Evolutionary conservation across 1,140 invertebrate species (phyloP).

Genomic region (Eumaeus atala): DNA sequence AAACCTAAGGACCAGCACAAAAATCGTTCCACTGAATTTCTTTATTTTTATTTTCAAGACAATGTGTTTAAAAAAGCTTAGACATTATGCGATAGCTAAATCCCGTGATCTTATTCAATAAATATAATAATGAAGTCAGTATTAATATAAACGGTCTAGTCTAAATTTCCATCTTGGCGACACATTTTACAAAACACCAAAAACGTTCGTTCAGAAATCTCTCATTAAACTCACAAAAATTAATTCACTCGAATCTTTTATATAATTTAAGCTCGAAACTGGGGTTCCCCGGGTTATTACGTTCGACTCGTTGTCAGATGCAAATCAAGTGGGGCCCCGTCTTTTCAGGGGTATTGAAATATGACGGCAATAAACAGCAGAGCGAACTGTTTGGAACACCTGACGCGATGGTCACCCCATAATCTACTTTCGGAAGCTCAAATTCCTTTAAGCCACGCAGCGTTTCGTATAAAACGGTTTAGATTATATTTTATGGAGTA

Average conservation of each 20-base stretch:
- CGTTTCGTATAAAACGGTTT: neutral
- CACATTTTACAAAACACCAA: neutral
- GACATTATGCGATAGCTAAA: too few relatives aligned
- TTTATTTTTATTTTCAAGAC: too few relatives aligned
- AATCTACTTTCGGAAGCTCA: neutral
- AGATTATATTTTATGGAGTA: neutral
- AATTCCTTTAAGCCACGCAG: conserved; percentile 1
- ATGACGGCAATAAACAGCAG: conserved; percentile 36
- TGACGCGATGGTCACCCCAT: conserved; percentile 33
- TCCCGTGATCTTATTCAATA: too few relatives aligned
- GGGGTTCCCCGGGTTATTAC: conserved; percentile 31
- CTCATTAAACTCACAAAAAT: neutral
- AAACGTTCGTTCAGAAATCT: neutral
- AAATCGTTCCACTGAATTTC: too few relatives aligned
- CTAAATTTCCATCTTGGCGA: too few relatives aligned
- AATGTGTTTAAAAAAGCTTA: too few relatives aligned
- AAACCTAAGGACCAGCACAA: too few relatives aligned
- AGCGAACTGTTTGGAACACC: conserved; percentile 31
- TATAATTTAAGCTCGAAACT: conserved; percentile 16
- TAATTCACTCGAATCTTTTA: conserved; percentile 8
- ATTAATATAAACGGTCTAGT: too few relatives aligned
- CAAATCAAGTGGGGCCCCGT: conserved; percentile 33
- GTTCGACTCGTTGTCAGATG: conserved; percentile 35
- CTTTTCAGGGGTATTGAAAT: conserved; percentile 34
- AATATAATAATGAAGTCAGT: too few relatives aligned